Conservation (phyloP, 2,113 vertebrate species). For the Haemorhous mexicanus region DNA sequence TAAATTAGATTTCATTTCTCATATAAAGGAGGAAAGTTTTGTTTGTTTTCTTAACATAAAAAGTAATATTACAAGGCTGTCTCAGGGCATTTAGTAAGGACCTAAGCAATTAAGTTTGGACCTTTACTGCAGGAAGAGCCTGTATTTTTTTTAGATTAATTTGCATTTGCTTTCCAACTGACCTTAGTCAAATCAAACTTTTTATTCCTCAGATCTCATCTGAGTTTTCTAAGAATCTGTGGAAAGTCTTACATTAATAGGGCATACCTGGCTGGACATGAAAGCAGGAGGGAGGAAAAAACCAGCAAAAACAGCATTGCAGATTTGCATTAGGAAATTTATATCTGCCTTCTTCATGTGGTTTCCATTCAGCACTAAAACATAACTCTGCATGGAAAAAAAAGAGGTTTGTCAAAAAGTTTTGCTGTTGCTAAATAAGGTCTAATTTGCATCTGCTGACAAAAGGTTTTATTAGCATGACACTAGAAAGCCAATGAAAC, state of each 20-base stretch:
- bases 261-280: not conserved
- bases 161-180: not conserved
- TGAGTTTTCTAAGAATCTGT: not conserved
- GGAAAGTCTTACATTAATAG: not conserved
- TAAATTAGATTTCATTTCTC: not conserved
- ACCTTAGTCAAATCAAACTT: not conserved
- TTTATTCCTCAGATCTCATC: not conserved
- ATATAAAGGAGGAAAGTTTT: not conserved
- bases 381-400: not conserved
- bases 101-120: not conserved
- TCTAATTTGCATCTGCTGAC: conserved; percentile 1
- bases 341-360: not conserved
- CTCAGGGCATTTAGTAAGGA: not conserved
- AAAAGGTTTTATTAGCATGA: not conserved
- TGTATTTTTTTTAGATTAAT: not conserved
- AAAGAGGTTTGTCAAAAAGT: not conserved
- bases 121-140: not conserved
- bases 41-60: not conserved
- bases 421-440: not conserved
- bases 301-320: not conserved
- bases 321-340: not conserved
- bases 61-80: not conserved
- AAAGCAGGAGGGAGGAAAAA: not conserved
- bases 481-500: not conserved
- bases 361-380: not conserved